Evolutionary conservation across 2,888 invertebrate species (phyloP), one percentile per base, ranked within the genome.

Genomic region (Gnatocerus cornutus): DNA sequence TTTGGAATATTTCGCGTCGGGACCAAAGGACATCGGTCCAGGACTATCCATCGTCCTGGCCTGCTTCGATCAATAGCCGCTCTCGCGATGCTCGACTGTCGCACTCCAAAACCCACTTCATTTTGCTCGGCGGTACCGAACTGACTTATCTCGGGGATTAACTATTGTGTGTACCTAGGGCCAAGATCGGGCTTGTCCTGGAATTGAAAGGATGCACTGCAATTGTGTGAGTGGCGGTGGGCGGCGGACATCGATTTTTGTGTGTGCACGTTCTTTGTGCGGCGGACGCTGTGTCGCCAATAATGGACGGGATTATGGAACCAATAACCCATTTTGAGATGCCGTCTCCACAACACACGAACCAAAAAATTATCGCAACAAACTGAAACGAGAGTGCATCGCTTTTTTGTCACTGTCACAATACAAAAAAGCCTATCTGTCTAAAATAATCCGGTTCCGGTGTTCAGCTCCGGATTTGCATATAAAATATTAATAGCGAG

Each of bases 81-180:
- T 12, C 65, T 46, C 52, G 43, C 59, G 74, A 76, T 72, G 73
- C 73, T 77, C 74, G 69, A 74, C 75, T 75, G 76, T 77, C 75
- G 75, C 74, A 72, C 75, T 76, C 73, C 50, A 73, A 71, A 66
- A 71, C 72, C 72, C 74, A 73, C 74, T 74, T 77, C 76, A 76
- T 72, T 76, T 76, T 72, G 59, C 52, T 55, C 67, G 39, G 41
- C 55, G 50, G 50, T 56, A 46, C 65, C 50, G 48, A 65, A 43
- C 69, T 65, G 55, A 69, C 69, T 64, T 69, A 69, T 69, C 69
- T 45, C 46, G 43, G 14, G 68, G 63, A 69, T 69, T 69, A 69
- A 58, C 58, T 30, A 64, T 58, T 58, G 64, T 50, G 50, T 53
- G 64, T 39, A 46, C 65, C 50, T 62, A 33, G 29, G 21, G 10